These are phyloP conservation scores for Allacma fusca DNA, from an alignment of 2,888 invertebrate genomes.

Conservation along the genomic window DNA sequence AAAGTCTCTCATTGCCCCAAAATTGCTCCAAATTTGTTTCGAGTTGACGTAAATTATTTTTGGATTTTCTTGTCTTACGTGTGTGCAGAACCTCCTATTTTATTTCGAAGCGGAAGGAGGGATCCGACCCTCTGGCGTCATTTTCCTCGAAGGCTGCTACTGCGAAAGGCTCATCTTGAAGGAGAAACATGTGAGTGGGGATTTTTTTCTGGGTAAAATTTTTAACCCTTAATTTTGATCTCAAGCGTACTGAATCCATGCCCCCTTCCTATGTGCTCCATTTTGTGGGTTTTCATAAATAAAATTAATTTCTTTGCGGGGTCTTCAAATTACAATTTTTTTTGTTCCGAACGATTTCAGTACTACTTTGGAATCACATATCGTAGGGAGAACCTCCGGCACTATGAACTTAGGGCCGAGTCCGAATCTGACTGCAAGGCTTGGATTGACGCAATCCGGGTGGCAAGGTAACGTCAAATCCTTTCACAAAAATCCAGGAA, in stretches of 20 bases:
- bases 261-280: too few species aligned
- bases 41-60: too few species aligned
- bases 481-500: background rate
- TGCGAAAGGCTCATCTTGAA: conserved; percentile 76
- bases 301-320: too few species aligned
- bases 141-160: conserved; percentile 88
- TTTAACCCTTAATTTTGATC: too few species aligned
- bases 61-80: conserved; percentile 61
- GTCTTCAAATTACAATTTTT: too few species aligned
- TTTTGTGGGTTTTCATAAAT: too few species aligned
- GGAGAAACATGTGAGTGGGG: conserved; percentile 60
- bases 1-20: too few species aligned
- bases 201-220: background rate
- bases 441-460: conserved; percentile 88
- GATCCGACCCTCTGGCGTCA: conserved; percentile 80
- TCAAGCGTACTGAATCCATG: too few species aligned
- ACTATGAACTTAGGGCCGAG: conserved; percentile 84
- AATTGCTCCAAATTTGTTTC: too few species aligned
- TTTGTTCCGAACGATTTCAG: conserved; percentile 67
- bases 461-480: conserved; percentile 76
- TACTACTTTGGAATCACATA: conserved; percentile 89
- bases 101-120: conserved; percentile 88
- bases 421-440: conserved; percentile 86
- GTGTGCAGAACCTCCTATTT: conserved; percentile 82
- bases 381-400: conserved; percentile 83